phyloP scores from a whole-genome alignment of 2,888 invertebrate species.

The Acholoe squamosa region DNA sequence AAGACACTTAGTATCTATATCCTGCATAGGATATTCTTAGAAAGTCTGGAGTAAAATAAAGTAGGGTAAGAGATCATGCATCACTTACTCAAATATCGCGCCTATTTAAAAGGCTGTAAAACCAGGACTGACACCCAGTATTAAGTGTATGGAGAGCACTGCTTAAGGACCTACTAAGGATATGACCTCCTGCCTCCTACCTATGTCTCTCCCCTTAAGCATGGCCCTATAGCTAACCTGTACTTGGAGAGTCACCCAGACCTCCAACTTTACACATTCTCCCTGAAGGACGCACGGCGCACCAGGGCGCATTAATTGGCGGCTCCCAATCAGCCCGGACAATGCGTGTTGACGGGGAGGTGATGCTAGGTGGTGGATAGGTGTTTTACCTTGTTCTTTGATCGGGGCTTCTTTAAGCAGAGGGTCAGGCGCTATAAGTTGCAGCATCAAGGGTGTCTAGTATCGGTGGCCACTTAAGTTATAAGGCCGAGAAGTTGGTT shows the following conservation, averaged over 20 bases:
- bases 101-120: background rate
- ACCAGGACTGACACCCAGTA: background rate
- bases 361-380: background rate
- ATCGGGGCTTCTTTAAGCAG: slow-evolving; percentile 18
- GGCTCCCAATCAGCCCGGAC: background rate
- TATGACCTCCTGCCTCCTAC: background rate
- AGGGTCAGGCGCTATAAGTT: background rate
- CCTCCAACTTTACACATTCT: background rate
- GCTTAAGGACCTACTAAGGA: background rate
- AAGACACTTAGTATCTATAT: background rate
- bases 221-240: no score
- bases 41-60: background rate
- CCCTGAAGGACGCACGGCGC: background rate
- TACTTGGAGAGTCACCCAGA: no score
- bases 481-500: no score
- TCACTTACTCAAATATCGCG: background rate
- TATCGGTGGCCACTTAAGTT: no score
- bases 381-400: slow-evolving; percentile 50
- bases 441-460: no score
- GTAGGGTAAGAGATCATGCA: background rate
- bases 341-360: background rate
- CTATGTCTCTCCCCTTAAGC: no score
- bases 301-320: background rate
- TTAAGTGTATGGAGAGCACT: background rate
- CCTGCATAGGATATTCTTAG: background rate